These are phyloP conservation scores for Erebia palarica DNA, from an alignment of 2,888 invertebrate genomes.

Conservation along the genomic window DNA sequence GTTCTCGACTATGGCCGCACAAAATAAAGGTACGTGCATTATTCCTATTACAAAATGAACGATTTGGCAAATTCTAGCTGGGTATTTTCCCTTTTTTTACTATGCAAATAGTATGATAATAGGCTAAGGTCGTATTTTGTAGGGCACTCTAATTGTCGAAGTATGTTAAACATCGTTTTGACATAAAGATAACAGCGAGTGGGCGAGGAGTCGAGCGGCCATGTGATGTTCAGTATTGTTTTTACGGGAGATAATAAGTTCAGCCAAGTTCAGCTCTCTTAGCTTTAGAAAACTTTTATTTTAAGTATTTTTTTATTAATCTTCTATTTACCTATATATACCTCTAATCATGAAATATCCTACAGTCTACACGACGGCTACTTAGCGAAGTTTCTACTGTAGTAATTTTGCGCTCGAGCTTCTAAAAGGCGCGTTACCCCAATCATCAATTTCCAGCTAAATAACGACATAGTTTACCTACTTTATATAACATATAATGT, in stretches of 20 bases:
- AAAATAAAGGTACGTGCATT: slow-evolving; percentile 71
- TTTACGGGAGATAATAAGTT: slow-evolving; percentile 54
- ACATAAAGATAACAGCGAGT: slow-evolving; percentile 63
- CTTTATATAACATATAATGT: background rate
- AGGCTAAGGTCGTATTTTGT: slow-evolving; percentile 47
- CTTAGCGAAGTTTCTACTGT: no score
- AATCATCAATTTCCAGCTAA: background rate
- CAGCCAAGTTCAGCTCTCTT: slow-evolving; percentile 35
- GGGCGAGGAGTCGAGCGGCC: slow-evolving; percentile 66
- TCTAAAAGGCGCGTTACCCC: background rate
- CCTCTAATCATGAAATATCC: no score
- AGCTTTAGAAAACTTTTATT: slow-evolving; percentile 12
- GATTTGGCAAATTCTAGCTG: slow-evolving; percentile 3
- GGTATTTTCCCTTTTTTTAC: slow-evolving; percentile 28
- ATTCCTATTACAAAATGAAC: slow-evolving; percentile 8
- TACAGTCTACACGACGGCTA: no score
- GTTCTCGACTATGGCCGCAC: slow-evolving; percentile 66
- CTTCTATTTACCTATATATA: background rate
- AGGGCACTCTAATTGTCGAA: slow-evolving; percentile 50
- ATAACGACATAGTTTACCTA: background rate
- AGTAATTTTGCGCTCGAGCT: no score
- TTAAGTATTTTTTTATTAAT: background rate
- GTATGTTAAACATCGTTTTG: slow-evolving; percentile 52
- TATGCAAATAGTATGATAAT: slow-evolving; percentile 49
- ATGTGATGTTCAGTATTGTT: slow-evolving; percentile 69